Base-by-base conservation (phyloP, 1,140 invertebrate genomes). In the Copidosoma floridanum region DNA sequence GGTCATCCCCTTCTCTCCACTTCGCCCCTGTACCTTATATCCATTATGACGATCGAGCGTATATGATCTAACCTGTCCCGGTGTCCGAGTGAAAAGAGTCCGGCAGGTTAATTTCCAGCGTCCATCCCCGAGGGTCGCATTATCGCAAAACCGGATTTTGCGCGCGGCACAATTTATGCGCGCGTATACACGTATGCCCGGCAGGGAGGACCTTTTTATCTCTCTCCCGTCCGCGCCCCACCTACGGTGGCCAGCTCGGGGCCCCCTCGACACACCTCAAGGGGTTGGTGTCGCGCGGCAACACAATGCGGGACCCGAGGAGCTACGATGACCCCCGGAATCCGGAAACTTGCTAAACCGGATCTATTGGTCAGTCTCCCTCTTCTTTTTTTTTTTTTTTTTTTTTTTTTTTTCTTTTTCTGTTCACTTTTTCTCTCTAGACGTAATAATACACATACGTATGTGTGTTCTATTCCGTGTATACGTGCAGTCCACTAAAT, bases 341-440 rank as follows among this genome's bases (percentile, higher is more conserved):
- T 81, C 77, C 79, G 79, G 79, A 81, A 81, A 81, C 79, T 78
- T 61, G 77, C 71, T 75, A 79, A 81, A 81, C 79, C 79, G 79
- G 79, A 81, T 81, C 78, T 80, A 77, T 79, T 78, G 79, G 79
- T 81, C 79, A 81, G 75, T 79, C 74, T 75, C 67, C 72, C 69
- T 71, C 72, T 68, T 71, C 72, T n/a, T n/a, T n/a, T n/a, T n/a
- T n/a, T n/a, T n/a, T n/a, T n/a, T n/a, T n/a, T n/a, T n/a, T n/a
- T n/a, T n/a, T n/a, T n/a, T n/a, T n/a, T n/a, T n/a, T n/a, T n/a
- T n/a, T n/a, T n/a, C n/a, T n/a, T n/a, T n/a, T n/a, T n/a, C n/a
- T n/a, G n/a, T n/a, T n/a, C n/a, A 68, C 68, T 70, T 66, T 67
- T 65, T 65, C 58, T 38, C 61, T 18, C 20, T 51, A 40, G 38